Base-by-base conservation (phyloP, 2,888 invertebrate species). In the Dusona sp. region DNA sequence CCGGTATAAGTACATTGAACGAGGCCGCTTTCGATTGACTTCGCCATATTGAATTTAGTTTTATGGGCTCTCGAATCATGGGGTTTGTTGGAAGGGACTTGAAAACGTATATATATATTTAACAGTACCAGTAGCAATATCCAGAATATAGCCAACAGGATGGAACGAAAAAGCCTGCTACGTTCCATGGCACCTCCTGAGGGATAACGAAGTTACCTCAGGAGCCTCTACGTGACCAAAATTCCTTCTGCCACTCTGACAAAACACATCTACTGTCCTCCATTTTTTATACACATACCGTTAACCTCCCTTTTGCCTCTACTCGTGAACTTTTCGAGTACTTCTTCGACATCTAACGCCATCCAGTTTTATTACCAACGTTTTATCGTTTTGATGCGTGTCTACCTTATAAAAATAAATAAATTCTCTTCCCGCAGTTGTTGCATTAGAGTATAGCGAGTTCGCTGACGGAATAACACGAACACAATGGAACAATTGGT, bases 21-120 rank as follows among this genome's bases (percentile, higher is more conserved):
- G 90, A 91, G 90, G 84, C 90, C 67, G 84, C 75, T 90, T 91
- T 92, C 92, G 92, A 94, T 93, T 93, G 93, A 93, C 93, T 93
- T 90, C 90, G 92, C 93, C 93, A 93, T 93, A 94, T 93, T 93
- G 93, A 93, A 90, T 93, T 93, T 93, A 91, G 91, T 93, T 93
- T 92, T 93, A 93, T 93, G 92, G 93, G 91, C 90, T 92, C 92
- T 92, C 91, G 91, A 93, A 90, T 91, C 89, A 91, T 90, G 90
- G 91, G 90, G 90, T 90, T 91, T 85, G 87, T 86, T 82, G 77
- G 89, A 89, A 89, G 90, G 89, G 89, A 89, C 89, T 64, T 36
- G 87, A 89, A 91, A 90, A 91, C 90, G 90, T 83, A 89, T 87
- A 33, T n/a, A 25, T 42, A 68, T 67, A 61, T 29, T 29, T 77